Conservation (phyloP, 1,140 invertebrate species). For the Drosophila eugracilis region DNA sequence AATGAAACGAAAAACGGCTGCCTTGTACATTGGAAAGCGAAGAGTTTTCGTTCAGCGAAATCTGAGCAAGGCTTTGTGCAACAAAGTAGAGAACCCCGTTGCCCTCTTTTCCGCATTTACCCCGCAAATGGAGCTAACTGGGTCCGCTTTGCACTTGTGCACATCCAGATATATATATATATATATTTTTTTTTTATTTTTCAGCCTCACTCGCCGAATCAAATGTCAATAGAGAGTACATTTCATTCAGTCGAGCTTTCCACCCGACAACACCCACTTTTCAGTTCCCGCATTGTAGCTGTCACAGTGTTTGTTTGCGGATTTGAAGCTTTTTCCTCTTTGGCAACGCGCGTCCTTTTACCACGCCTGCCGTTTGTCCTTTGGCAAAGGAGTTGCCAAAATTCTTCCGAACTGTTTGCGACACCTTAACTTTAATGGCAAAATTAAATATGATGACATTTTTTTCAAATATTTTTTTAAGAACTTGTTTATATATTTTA, state of each 20-base stretch:
- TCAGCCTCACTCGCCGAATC: constrained; percentile 44
- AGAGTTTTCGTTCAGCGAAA: constrained; percentile 63
- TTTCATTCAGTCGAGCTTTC: constrained; percentile 71
- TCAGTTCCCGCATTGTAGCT: constrained; percentile 63
- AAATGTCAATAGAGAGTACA: constrained; percentile 83
- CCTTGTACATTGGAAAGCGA: constrained; percentile 24
- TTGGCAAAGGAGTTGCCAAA: constrained; percentile 4
- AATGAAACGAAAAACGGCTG: constrained; percentile 46
- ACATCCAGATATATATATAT: constrained; percentile 21
- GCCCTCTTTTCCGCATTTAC: constrained; percentile 22
- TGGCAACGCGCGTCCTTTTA: constrained; percentile 60
- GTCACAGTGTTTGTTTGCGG: constrained; percentile 80
- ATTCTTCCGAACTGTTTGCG: neutral
- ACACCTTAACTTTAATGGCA: neutral
- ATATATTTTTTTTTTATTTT: constrained; percentile 45
- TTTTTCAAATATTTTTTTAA: neutral
- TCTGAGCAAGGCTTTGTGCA: constrained; percentile 70
- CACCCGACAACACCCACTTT: constrained; percentile 19
- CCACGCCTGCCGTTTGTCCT: constrained; percentile 21
- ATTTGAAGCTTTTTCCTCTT: constrained; percentile 76
- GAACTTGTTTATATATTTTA: no score
- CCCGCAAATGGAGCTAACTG: constrained; percentile 33
- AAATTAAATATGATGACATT: neutral
- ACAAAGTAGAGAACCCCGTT: constrained; percentile 50
- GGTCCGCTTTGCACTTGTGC: constrained; percentile 16